phyloP scores from a whole-genome alignment of 1,140 invertebrate genomes.

The Proales similis region DNA sequence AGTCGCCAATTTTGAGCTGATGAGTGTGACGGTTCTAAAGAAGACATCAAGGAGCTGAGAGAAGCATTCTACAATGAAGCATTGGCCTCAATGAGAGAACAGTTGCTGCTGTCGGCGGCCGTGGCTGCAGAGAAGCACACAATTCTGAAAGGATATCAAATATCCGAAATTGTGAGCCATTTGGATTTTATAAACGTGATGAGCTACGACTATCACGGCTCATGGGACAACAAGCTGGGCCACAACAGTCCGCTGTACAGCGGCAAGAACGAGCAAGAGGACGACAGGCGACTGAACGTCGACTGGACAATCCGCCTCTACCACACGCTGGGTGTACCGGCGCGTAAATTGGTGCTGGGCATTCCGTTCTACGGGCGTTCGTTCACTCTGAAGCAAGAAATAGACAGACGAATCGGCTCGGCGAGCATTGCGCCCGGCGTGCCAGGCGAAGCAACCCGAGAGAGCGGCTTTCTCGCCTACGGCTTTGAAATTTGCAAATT shows the following conservation, averaged over 20 bases:
- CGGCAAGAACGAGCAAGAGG: constrained; percentile 9
- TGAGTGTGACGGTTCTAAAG: neutral
- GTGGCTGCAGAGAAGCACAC: constrained; percentile 40
- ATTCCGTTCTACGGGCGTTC: constrained; percentile 81
- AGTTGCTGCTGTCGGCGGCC: constrained; percentile 41
- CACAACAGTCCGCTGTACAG: constrained; percentile 35
- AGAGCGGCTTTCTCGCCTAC: constrained; percentile 81
- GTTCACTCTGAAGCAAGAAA: constrained; percentile 65
- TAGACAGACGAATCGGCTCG: constrained; percentile 77
- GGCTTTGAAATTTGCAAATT: constrained; percentile 68
- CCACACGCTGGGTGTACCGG: constrained; percentile 67
- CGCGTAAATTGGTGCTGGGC: constrained; percentile 72
- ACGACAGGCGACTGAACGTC: constrained; percentile 37
- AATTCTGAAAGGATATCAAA: constrained; percentile 61
- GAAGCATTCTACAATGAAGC: constrained; percentile 38
- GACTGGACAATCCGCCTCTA: constrained; percentile 56
- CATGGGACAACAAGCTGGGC: constrained; percentile 35
- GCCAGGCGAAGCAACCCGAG: constrained; percentile 72
- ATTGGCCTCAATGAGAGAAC: constrained; percentile 39
- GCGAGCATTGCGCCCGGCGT: constrained; percentile 63
- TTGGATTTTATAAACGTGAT: constrained; percentile 86
- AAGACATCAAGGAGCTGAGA: constrained; percentile 4
- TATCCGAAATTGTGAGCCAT: constrained; percentile 64
- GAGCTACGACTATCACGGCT: constrained; percentile 59
- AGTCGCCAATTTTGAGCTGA: too few relatives aligned